phyloP scores from a whole-genome alignment of 2,888 invertebrate genomes.

The Zelleria hepariella region DNA sequence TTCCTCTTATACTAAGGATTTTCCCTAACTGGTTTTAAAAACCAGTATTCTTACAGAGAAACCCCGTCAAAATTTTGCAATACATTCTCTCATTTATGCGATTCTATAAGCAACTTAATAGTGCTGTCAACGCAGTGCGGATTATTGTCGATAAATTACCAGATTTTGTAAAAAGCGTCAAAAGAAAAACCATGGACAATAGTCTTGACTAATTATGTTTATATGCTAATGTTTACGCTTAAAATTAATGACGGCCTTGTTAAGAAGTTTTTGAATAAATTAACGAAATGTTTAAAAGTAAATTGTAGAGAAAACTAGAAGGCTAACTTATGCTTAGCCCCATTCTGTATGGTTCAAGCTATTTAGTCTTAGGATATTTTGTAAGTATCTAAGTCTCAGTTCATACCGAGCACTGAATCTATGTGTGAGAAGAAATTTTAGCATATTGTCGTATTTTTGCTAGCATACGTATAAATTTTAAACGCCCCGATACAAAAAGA shows the following conservation, averaged over 20 bases:
- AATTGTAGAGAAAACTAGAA: neutral
- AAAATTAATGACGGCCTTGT: neutral
- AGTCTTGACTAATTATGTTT: neutral
- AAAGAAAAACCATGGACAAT: neutral
- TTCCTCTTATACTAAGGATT: slow-evolving; percentile 20
- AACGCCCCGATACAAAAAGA: no score
- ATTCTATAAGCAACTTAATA: neutral
- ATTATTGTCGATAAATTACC: neutral
- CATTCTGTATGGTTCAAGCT: no score
- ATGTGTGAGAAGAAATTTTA: no score
- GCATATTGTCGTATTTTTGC: no score
- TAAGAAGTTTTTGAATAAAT: neutral
- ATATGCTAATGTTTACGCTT: neutral
- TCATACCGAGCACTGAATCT: no score
- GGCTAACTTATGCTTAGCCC: neutral
- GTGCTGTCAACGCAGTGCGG: neutral
- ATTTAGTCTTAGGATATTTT: no score
- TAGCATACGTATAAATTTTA: no score
- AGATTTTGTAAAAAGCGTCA: neutral
- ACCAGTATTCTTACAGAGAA: slow-evolving; percentile 12
- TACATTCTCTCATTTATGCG: slow-evolving; percentile 30
- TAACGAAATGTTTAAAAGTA: neutral
- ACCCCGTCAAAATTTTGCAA: slow-evolving; percentile 30
- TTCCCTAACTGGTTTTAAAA: slow-evolving; percentile 25
- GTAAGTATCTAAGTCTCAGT: no score